Base-by-base conservation (phyloP, 2,888 invertebrate species). In the Campoletis raptor region DNA sequence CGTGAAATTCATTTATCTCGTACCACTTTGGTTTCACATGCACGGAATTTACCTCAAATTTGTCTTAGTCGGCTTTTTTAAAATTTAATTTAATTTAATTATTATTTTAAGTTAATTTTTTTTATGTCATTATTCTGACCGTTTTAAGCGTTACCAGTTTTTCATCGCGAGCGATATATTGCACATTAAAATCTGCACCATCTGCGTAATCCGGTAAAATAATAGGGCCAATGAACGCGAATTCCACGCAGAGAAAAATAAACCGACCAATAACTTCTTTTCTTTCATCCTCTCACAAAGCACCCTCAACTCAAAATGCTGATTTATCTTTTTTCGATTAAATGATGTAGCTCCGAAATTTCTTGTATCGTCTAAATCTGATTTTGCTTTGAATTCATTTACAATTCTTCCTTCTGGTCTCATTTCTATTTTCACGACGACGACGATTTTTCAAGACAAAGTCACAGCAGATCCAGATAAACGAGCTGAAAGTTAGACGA, bases 151-250 rank as follows among this genome's bases (percentile, higher is more conserved):
- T 66, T 54, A 81, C 66, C 81, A 77, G 72, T 77, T 72, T 48
- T 36, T 66, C 52, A 54, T 30, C 80, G 85, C 83, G 85, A 73
- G 78, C 74, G 67, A 67, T 77, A 61, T 86, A 86, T 86, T 86
- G 86, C 83, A 86, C 86, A 81, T 83, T 12, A 72, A 83, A 86
- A 66, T 76, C 78, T 86, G 86, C 83, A 86, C 86, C 81, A 83
- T 83, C 72, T 64, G 77, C 64, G 69, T 57, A 76, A 81, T 40
- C 76, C 36, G 70, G 37, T 54, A 57, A 30, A 30, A 73, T 70
- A 24, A 45, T 73, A 52, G 61, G 77, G 70, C 42, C 37, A 24
- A 61, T 36, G 18, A 40, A 61, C 18, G 48, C 36, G 24, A 64
- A 66, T 45, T 77, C 48, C 52, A 48, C 37, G 30, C 61, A 74